Percentiles rank a stretch among this genome's conserved stretches.
Evolutionary conservation across 2,113 vertebrate genomes (phyloP).

Genomic region (Dromaius novaehollandiae): DNA sequence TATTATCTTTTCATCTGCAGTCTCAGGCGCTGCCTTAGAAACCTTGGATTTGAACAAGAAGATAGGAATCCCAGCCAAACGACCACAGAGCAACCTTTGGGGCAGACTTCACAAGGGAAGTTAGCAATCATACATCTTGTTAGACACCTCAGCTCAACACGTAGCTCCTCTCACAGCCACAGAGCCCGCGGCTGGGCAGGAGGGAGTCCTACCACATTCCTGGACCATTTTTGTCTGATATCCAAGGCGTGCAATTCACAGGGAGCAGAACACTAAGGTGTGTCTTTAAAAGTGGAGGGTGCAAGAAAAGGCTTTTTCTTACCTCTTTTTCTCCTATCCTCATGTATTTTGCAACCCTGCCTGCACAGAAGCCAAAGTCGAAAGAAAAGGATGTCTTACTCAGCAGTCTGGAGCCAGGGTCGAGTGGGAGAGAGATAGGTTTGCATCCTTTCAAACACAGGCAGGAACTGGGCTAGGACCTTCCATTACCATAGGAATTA

Average conservation of each 20-base stretch:
- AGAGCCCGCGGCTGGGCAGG: fast-evolving
- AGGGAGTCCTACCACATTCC: not conserved
- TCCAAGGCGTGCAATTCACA: not conserved
- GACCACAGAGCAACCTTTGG: not conserved
- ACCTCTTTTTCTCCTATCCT: not conserved
- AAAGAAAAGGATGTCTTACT: not conserved
- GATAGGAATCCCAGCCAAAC: not conserved
- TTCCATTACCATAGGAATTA: not conserved
- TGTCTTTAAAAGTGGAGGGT: not conserved
- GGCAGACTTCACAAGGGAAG: not conserved
- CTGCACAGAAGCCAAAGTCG: not conserved
- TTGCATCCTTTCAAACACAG: not conserved
- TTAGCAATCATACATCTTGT: fast-evolving
- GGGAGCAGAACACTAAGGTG: not conserved
- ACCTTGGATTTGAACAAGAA: not conserved
- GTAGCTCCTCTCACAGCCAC: not conserved
- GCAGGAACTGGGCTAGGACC: not conserved
- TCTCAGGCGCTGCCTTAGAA: not conserved
- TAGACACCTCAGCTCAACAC: not conserved
- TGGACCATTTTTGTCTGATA: too few relatives aligned
- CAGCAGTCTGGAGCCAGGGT: not conserved
- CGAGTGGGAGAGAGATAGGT: not conserved
- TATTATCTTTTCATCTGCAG: not conserved
- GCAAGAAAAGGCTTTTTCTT: not conserved
- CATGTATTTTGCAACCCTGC: not conserved